Percentiles rank a stretch among this genome's conserved stretches.
Evolutionary conservation across 1,140 invertebrate species (phyloP).

Genomic region (Philopotamus ludificatus): DNA sequence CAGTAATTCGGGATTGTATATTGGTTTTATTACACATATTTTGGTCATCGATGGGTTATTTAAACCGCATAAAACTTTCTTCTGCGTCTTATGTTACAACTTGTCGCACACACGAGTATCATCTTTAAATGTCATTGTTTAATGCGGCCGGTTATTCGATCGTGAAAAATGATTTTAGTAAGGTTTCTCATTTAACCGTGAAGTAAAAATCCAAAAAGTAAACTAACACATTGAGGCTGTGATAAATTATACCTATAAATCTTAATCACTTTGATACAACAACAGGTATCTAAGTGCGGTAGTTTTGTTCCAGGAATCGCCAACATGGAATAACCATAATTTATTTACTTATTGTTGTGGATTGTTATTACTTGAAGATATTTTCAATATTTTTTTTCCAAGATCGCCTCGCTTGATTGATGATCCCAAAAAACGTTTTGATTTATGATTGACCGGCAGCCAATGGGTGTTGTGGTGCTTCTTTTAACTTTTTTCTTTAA

Average conservation of each 20-base stretch:
- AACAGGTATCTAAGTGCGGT: no score
- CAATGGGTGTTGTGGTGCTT: background rate
- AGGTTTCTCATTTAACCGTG: background rate
- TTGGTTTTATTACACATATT: background rate
- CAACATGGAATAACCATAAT: background rate
- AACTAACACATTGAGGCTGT: no score
- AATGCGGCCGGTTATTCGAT: background rate
- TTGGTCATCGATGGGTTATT: background rate
- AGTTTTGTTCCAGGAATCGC: background rate
- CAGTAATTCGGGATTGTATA: background rate
- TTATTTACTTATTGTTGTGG: background rate
- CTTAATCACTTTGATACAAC: no score
- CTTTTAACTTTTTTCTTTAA: background rate
- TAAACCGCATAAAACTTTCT: background rate
- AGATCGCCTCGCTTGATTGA: slow-evolving; percentile 17
- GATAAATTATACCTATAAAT: no score
- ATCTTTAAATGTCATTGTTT: background rate
- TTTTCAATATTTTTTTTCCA: background rate
- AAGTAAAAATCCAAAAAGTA: no score
- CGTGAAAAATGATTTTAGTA: background rate
- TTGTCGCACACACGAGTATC: background rate
- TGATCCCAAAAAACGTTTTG: slow-evolving; percentile 28
- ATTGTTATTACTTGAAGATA: background rate
- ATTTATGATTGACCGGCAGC: slow-evolving; percentile 15
- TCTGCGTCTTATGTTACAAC: background rate